A percentile compares a stretch with the other conserved stretches of the same genome.
Conservation (phyloP, 2,888 invertebrate genomes). For the Pimpla rufipes region DNA sequence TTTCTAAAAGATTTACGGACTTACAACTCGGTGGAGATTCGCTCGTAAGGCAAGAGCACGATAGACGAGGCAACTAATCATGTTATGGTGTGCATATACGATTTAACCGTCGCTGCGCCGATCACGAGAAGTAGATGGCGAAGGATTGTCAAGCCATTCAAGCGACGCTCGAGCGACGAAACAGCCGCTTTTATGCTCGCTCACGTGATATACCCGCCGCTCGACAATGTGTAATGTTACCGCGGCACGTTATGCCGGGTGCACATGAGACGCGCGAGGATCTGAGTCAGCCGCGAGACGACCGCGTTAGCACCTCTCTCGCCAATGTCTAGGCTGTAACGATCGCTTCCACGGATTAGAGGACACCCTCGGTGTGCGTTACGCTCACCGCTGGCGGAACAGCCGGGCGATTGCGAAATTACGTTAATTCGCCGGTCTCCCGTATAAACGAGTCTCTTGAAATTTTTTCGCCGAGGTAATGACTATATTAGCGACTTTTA, state of each 20-base stretch:
- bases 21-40: constrained; percentile 19
- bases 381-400: neutral
- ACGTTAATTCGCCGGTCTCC: too few species aligned
- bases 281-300: constrained; percentile 8
- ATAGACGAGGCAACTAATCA: constrained; percentile 2
- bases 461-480: too few species aligned
- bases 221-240: constrained; percentile 26
- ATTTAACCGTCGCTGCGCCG: constrained; percentile 15
- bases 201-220: too few species aligned
- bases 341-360: neutral
- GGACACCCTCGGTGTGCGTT: neutral
- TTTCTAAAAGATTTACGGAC: too few species aligned
- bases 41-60: constrained; percentile 5
- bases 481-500: too few species aligned
- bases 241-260: constrained; percentile 2
- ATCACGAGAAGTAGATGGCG: constrained; percentile 4
- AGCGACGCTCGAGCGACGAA: constrained; percentile 17
- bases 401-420: neutral
- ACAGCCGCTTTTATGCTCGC: neutral
- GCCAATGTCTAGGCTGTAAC: constrained; percentile 27
- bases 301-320: constrained; percentile 12
- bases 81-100: constrained; percentile 13
- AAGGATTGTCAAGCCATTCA: constrained; percentile 17
- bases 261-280: constrained; percentile 21
- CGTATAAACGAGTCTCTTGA: too few species aligned